Evolutionary conservation across 2,113 vertebrate species (phyloP).

Genomic region (Corythornis vintsioides): DNA sequence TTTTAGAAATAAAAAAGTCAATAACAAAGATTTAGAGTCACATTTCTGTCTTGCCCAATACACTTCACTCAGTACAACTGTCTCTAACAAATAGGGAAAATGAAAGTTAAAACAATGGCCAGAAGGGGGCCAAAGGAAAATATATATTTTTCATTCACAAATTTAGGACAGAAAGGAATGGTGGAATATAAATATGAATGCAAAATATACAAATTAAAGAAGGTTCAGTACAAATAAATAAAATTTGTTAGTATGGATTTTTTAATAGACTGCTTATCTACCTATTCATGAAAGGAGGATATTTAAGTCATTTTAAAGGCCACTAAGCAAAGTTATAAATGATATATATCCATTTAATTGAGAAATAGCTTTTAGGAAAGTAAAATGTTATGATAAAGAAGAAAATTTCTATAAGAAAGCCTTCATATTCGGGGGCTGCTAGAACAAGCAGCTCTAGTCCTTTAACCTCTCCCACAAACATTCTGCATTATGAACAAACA

Average conservation of each 20-base stretch:
- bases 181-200: not conserved
- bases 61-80: not conserved
- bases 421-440: not conserved
- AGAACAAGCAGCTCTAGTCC: not conserved
- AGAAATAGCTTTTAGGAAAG: not conserved
- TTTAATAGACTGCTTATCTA: not conserved
- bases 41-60: not conserved
- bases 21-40: not conserved
- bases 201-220: not conserved
- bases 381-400: not conserved
- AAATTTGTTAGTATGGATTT: not conserved
- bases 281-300: not conserved
- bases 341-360: not conserved
- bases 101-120: not conserved
- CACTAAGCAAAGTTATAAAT: not conserved
- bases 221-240: not conserved
- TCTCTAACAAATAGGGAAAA: not conserved
- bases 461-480: not conserved
- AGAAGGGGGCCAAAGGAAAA: not conserved
- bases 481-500: not conserved
- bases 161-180: not conserved
- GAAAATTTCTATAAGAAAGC: not conserved
- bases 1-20: not conserved
- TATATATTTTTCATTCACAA: not conserved
- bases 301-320: not conserved